Evolutionary conservation across 2,113 vertebrate genomes (phyloP).

Genomic region (Phalacrocorax pelagicus): DNA sequence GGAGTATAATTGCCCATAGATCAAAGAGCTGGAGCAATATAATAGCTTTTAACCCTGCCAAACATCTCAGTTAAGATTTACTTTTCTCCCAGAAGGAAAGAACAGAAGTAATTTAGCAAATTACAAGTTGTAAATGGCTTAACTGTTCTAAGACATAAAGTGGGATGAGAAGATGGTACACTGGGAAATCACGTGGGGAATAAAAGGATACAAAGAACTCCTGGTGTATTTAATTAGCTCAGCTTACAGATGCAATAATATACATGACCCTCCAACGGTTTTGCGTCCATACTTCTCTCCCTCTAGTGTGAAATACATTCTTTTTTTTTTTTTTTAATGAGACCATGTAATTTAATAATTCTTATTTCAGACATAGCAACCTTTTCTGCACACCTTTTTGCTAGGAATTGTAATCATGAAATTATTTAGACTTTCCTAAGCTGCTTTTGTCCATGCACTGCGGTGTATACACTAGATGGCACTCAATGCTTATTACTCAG

Average conservation of each 20-base stretch:
- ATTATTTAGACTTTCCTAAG: background rate
- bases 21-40: background rate
- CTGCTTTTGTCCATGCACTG: background rate
- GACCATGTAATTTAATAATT: background rate
- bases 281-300: background rate
- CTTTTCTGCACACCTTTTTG: background rate
- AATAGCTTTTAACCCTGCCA: background rate
- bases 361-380: background rate
- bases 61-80: background rate
- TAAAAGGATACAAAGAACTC: background rate
- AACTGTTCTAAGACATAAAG: background rate
- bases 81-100: background rate
- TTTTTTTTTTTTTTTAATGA: background rate
- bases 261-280: background rate
- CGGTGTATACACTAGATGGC: background rate
- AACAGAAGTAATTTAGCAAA: constrained; percentile 15
- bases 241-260: background rate
- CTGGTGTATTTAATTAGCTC: background rate
- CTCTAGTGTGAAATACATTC: background rate
- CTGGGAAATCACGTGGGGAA: background rate
- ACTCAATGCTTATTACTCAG: background rate
- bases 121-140: background rate
- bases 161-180: background rate
- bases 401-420: background rate
- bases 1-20: background rate